Base-by-base conservation (phyloP, 23 tunicate species). In the Corella eumyota region DNA sequence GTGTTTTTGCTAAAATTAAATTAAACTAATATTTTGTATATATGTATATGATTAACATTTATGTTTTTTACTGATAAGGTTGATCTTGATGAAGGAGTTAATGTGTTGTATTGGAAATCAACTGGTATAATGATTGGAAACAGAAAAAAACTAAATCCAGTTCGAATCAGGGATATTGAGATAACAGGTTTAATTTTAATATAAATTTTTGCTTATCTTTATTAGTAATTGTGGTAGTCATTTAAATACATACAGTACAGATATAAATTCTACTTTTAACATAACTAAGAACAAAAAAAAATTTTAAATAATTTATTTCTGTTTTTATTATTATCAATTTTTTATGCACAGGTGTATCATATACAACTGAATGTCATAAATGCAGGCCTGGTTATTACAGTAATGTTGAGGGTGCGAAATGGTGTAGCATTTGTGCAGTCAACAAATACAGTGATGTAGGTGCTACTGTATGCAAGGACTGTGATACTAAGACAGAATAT, bases 311-410 rank as follows among this genome's bases (percentile, higher is more conserved):
- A n/a, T n/a, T n/a, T n/a, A n/a, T n/a, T n/a, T n/a, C n/a, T n/a
- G n/a, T n/a, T n/a, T n/a, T n/a, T n/a, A n/a, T n/a, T n/a, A n/a
- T n/a, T n/a, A n/a, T n/a, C n/a, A n/a, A n/a, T n/a, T n/a, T n/a
- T n/a, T n/a, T n/a, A n/a, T n/a, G n/a, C n/a, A n/a, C 37, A 75
- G 82, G 82, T 56, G 83, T 84, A 27, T 74, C 94, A 32, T 84
- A 74, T 45, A 61, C 83, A 25, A 84, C 94, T 13, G 46, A 68
- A 36, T 84, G 94, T 34, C 78, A 69, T 13, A 44, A 56, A 34
- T 84, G 94, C 48, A 70, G 64, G 11, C 47, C 67, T 3, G 94
- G 94, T 11, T 84, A 25, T 46, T 69, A 62, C 34, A 57, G 78
- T 53, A 20, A 68, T 17, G 6, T 60, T 4, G 28, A 53, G 17